Conservation (phyloP, 2,888 invertebrate species). For the Dorcus hopei region DNA sequence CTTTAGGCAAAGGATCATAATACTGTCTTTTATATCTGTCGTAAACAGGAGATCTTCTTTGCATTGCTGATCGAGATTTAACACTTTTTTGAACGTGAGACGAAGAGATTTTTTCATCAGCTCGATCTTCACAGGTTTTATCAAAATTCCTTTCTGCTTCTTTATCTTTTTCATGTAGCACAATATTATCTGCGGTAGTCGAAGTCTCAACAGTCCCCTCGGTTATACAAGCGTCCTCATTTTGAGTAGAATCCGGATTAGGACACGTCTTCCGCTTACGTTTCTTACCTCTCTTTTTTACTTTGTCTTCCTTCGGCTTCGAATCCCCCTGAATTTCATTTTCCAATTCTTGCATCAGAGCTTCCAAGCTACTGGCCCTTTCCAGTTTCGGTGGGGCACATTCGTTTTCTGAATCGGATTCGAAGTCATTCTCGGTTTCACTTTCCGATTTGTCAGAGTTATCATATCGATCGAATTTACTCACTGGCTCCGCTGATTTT, state of each 20-base stretch:
- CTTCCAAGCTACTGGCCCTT: slow-evolving; percentile 52
- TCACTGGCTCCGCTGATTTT: slow-evolving; percentile 29
- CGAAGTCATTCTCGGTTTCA: slow-evolving; percentile 39
- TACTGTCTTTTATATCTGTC: background rate
- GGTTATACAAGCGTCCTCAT: too few species aligned
- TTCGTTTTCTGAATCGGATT: slow-evolving; percentile 41
- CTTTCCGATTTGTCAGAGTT: slow-evolving; percentile 45
- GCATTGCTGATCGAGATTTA: too few species aligned
- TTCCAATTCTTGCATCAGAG: slow-evolving; percentile 54
- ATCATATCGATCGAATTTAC: slow-evolving; percentile 54
- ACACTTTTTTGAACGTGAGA: background rate
- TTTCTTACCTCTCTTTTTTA: slow-evolving; percentile 16
- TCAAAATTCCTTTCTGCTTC: background rate
- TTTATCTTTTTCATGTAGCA: background rate
- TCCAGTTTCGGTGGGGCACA: slow-evolving; percentile 45
- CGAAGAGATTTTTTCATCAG: background rate
- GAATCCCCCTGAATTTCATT: slow-evolving; percentile 47
- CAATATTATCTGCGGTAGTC: too few species aligned
- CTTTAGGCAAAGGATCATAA: background rate
- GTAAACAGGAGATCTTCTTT: background rate
- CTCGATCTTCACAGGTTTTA: background rate
- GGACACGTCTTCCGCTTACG: slow-evolving; percentile 14
- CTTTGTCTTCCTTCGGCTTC: slow-evolving; percentile 21
- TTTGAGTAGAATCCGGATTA: too few species aligned
- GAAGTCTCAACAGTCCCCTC: too few species aligned